Evolutionary conservation across 2,797 vertebrate species (phyloP).

Genomic region (Hydrophis major): DNA sequence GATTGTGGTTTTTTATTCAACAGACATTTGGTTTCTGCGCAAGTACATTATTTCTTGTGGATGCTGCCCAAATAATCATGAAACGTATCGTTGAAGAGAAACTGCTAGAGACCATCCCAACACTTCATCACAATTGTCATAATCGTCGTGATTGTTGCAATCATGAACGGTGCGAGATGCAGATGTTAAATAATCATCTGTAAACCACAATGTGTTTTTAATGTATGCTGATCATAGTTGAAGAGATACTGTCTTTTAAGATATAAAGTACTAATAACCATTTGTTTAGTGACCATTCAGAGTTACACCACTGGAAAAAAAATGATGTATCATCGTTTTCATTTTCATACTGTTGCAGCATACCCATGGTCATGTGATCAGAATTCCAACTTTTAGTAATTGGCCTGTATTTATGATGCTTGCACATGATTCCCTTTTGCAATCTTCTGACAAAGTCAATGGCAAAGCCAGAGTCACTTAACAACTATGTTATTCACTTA

Average conservation of each 20-base stretch:
- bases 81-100: fast-evolving
- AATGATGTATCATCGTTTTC: neutral
- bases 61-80: neutral
- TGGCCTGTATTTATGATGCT: neutral
- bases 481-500: neutral
- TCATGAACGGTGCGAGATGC: neutral
- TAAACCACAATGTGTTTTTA: fast-evolving
- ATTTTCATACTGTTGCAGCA: neutral
- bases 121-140: fast-evolving
- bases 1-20: conserved; percentile 34
- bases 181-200: conserved; percentile 57
- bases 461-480: neutral
- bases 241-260: conserved; percentile 12
- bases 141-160: neutral
- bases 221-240: conserved; percentile 18
- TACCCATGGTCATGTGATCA: neutral
- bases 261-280: neutral
- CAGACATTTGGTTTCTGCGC: conserved; percentile 85
- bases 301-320: neutral
- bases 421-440: neutral
- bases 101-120: neutral
- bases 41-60: conserved; percentile 60
- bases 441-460: neutral
- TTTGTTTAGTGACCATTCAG: neutral
- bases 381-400: neutral